Conservation (phyloP, 2,888 invertebrate species). For the Encarsia formosa region DNA sequence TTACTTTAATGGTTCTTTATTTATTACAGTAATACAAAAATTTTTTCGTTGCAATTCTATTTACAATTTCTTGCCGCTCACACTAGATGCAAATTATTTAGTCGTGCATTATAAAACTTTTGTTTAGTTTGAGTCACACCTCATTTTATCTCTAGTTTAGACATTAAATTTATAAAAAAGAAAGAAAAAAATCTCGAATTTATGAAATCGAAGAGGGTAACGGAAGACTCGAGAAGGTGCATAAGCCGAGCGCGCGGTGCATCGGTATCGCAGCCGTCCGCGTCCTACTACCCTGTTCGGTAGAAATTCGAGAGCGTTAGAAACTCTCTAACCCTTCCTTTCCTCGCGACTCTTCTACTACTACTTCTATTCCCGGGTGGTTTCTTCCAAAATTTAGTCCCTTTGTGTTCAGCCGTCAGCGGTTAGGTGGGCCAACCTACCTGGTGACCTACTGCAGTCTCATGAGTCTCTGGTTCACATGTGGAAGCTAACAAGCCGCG, state of each 20-base stretch:
- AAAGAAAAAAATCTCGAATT: not conserved
- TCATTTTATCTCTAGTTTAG: too few species aligned
- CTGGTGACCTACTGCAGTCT: too few species aligned
- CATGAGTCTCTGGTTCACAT: conserved; percentile 48
- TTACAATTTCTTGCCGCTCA: too few species aligned
- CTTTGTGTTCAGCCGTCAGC: too few species aligned
- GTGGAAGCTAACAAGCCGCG: conserved; percentile 44
- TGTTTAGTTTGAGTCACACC: too few species aligned
- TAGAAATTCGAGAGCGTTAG: conserved; percentile 41
- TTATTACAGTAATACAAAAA: conserved; percentile 8
- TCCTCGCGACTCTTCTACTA: too few species aligned
- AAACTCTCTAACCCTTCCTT: conserved; percentile 39
- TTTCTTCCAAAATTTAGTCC: not conserved
- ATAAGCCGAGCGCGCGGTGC: not conserved
- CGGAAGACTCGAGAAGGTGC: not conserved
- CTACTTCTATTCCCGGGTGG: not conserved
- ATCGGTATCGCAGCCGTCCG: conserved; percentile 7
- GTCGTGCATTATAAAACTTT: too few species aligned
- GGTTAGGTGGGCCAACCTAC: too few species aligned
- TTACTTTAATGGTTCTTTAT: conserved; percentile 33
- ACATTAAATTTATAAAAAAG: too few species aligned
- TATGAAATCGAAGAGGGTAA: not conserved
- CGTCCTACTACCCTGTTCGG: conserved; percentile 38
- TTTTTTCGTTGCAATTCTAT: not conserved
- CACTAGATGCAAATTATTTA: too few species aligned